phyloP scores from a whole-genome alignment of 1,140 invertebrate species.

The Drosophila rufa region DNA sequence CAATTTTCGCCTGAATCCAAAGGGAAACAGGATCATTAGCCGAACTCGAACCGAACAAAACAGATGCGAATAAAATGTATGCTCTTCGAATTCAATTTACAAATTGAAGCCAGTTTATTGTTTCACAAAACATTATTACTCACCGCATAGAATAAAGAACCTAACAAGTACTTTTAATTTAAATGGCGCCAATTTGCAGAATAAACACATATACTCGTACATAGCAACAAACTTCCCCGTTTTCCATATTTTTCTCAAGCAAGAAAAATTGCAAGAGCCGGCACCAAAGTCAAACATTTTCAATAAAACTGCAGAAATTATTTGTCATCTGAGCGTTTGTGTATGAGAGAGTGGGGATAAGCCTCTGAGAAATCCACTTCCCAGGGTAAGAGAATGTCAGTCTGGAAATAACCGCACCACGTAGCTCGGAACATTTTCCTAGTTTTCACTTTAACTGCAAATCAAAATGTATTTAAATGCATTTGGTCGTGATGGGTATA shows the following conservation, averaged over 20 bases:
- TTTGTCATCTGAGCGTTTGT: conserved; percentile 64
- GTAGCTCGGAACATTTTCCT: conserved; percentile 60
- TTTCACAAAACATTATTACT: background rate
- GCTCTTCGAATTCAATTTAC: background rate
- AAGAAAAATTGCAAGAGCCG: conserved; percentile 33
- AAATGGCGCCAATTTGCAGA: conserved; percentile 7
- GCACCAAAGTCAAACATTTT: conserved; percentile 79
- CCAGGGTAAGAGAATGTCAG: conserved; percentile 11
- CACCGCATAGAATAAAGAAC: background rate
- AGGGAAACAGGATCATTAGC: background rate
- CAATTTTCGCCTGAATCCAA: background rate
- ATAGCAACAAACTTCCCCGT: conserved; percentile 1
- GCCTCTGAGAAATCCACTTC: conserved; percentile 16
- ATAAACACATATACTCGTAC: background rate
- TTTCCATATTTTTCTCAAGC: conserved; percentile 26
- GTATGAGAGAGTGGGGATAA: background rate
- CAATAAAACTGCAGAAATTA: conserved; percentile 82
- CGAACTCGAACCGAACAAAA: background rate
- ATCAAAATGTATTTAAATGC: conserved; percentile 83
- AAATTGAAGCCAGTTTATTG: background rate
- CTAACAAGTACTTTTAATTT: conserved; percentile 12
- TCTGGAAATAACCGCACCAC: conserved; percentile 56
- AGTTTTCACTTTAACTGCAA: conserved; percentile 77
- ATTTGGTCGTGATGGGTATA: conserved; percentile 65
- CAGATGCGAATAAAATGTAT: too few species aligned